A percentile compares a stretch with the other conserved stretches of the same genome.
phyloP scores from a whole-genome alignment of 2,888 invertebrate genomes.

The Lepidocyrtinus sp. region DNA sequence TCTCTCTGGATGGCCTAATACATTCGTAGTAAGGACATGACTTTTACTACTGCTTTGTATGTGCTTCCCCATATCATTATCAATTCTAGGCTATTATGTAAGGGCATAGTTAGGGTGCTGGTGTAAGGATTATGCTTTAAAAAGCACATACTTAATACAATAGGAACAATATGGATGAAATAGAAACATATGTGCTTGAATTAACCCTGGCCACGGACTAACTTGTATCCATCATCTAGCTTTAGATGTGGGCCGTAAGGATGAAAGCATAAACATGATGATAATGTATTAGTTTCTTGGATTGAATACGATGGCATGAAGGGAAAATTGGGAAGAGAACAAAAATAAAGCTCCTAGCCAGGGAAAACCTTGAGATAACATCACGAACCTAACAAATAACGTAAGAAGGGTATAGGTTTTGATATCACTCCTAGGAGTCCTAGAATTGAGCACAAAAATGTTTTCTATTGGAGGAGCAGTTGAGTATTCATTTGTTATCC shows the following conservation, averaged over 20 bases:
- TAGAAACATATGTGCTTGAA: background rate
- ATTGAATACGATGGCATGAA: background rate
- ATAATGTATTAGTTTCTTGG: conserved; percentile 4
- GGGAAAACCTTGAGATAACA: too few species aligned
- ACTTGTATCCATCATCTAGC: background rate
- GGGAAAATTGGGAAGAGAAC: background rate
- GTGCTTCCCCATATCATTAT: background rate
- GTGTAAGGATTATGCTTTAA: conserved; percentile 2
- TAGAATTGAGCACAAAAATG: background rate
- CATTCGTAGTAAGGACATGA: background rate
- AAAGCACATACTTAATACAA: background rate
- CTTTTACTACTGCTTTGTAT: background rate
- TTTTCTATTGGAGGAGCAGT: too few species aligned
- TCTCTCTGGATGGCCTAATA: conserved; percentile 11
- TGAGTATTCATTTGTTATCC: too few species aligned
- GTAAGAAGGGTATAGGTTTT: background rate
- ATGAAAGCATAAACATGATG: conserved; percentile 1
- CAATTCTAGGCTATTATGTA: background rate
- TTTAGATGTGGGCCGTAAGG: background rate
- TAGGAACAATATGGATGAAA: background rate
- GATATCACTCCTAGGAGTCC: background rate
- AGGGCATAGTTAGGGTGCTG: background rate
- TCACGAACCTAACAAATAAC: too few species aligned
- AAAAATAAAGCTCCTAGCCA: too few species aligned
- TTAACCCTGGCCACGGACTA: too few species aligned